Base-by-base conservation (phyloP, 2,113 vertebrate genomes). In the Seriola dumerili region DNA sequence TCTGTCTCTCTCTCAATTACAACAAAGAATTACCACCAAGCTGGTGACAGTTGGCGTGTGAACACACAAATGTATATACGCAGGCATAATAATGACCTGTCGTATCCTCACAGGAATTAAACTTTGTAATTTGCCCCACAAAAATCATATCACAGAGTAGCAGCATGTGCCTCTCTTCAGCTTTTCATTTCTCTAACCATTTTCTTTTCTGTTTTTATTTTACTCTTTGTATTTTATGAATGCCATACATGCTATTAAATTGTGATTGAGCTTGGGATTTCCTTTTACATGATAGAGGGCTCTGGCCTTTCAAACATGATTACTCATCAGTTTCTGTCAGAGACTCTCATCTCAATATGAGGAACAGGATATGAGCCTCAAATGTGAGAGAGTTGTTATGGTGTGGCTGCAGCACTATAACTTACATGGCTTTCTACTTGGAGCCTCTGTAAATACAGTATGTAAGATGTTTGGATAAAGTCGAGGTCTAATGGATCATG, bases 261-360 rank as follows among this genome's bases (percentile, higher is more conserved):
- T 32, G 29, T 19, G 11, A 42, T 61, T 72, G 4, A 65, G 59
- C 25, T 25, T 84, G 19, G 9, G 16, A 36, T 71, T 78, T 82
- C 19, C 40, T 75, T 38, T 71, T 86, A 50, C 52, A 61, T 21
- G 8, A 78, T 65, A 79, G 70, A 55, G 36, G 36, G n/a, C 32
- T 70, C 8, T 81, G 57, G 72, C 46, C 83, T 76, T 86, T 86
- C 84, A 40, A 86, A 84, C 59, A 12, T 76, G 50, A 88, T 83
- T 72, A 17, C 63, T 70, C 58, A 76, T 72, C 36, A 66, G 29
- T 42, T 61, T 73, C 44, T 54, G 71, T 83, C 85, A 61, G 59
- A 81, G 55, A 72, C 72, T 70, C 52, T 61, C 23, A 58, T 80
- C 61, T 85, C 57, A 38, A 38, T 38, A 70, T 67, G 34, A 79